Evolutionary conservation across 2,113 vertebrate species (phyloP), one percentile per base, ranked within the genome.

Genomic region (Echinops telfairi): DNA sequence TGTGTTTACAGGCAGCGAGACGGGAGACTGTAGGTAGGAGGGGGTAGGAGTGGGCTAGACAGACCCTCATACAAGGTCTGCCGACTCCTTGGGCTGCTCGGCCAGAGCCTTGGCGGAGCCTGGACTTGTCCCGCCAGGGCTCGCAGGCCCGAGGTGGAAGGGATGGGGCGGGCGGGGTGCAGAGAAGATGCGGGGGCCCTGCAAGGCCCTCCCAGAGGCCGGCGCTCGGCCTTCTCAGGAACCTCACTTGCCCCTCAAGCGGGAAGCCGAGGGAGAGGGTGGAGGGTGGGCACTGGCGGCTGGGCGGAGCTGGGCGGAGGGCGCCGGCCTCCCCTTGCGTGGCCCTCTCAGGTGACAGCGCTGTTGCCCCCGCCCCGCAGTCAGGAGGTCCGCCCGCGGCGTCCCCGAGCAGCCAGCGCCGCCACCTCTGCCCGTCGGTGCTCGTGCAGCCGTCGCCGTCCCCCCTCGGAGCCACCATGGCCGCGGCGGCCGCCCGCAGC

Each of bases 381-480:
- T 97, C 80, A 53, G 97, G 94, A 97, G 89, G 80, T 73, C 57
- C 10, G 60, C 81, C 85, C 31, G 47, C 66, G 3, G 31, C 19
- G 83, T 40, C 89, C 40, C 11, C 20, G 70, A 78, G 91, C 88
- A 93, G 83, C 68, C 84, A 77, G 93, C 19, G 64, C 62, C 8
- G 40, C 66, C 12, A 93, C 90, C 76, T 83, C 58, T 1, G 80
- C 68, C n/a, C 57, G 73, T 86, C 76, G 9, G 86, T 82, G 86
- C 57, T 58, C 68, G 73, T 3, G 91, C 36, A 53, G 29, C 36
- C 9, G 1, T 33, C 23, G 3, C 33, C 6, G 53, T 36, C 75
- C 97, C 96, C 58, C 94, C 93, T 93, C 75, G 96, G 96, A 85
- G 92, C 97, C 88, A 97, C 97, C 97, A 99, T 99, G 99, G 98